Base-by-base conservation (phyloP, 2,888 invertebrate genomes). In the Tuberolachnus salignus region DNA sequence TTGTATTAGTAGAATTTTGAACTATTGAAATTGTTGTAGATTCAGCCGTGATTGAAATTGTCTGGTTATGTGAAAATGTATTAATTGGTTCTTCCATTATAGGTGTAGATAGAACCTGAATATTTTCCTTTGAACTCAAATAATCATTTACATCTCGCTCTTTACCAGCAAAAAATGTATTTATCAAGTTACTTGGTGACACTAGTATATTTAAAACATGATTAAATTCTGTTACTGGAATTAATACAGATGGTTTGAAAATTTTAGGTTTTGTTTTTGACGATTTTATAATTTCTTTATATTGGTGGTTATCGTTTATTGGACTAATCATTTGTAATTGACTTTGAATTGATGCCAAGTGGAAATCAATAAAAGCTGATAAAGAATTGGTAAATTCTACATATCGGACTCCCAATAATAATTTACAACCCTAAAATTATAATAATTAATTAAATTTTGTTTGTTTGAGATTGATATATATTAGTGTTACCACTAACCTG, bases 271-370 rank as follows among this genome's bases (percentile, higher is more conserved):
- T 59, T 3, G 21, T 46, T 61, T 51, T 51, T 59, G 49, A 49
- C 0, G 78, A 69, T 21, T 26, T 66, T 13, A 78, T 69, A 51
- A 67, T 51, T 21, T 57, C 34, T 69, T 69, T 14, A 42, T 49
- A 21, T 23, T 42, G 34, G 3, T 42, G 42, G 9, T 69, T 51
- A 51, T 69, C 16, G 49, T 34, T 69, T 4, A 78, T 69, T 21
- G 78, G 67, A 42, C 69, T 78, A 8, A 78, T 78, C 78, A 67
- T 69, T 67, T 78, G 67, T 23, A 78, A 67, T 42, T 78, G 78
- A 69, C 21, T 78, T 11, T 78, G 78, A 8, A 78, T 78, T 21
- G 78, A 78, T 59, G 13, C 23, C 14, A 78, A 59, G 4, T 78
- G 42, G 34, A 78, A 78, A 59, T 78, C 19, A 0, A 78, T 59